Evolutionary conservation across 2,888 invertebrate species (phyloP), one percentile per base, ranked within the genome.

Genomic region (Lasioglossum marginatum): DNA sequence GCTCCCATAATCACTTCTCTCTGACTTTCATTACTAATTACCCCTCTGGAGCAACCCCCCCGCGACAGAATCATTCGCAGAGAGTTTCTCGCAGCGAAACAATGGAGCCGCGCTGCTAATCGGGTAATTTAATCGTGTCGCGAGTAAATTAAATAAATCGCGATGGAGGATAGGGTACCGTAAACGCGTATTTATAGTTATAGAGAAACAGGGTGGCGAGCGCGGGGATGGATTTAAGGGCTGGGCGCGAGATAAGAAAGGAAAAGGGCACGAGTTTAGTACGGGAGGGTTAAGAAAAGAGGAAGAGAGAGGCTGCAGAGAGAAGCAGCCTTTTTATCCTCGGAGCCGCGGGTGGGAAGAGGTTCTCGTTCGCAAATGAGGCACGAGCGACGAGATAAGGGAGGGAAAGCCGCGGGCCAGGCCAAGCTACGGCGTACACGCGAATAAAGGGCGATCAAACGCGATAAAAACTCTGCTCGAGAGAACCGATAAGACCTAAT

Each of bases 361-460:
- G 87, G 74, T 80, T 90, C 84, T 89, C 88, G 91, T 86, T 89
- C 88, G 89, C 90, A 92, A 92, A 91, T 92, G 91, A 91, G 91
- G 91, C 90, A 91, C 89, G 85, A 91, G 90, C 87, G 87, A 72
- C 79, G 87, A 90, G 92, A 92, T 91, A 92, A 92, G 91, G 81
- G 87, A 77, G 77, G 84, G 87, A 91, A 83, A 68, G 89, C 92
- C 89, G 87, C 86, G 88, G 90, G 90, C 87, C 85, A 90, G 82
- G 82, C 76, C 68, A 81, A 77, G 84, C 85, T 79, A 82, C 85
- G 79, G 77, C 85, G 84, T 87, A 87, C 73, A 91, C 86, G 86
- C 86, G 87, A 91, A 90, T 89, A 88, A 91, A 91, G 89, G 88
- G 88, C 89, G 91, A 92, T 92, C 89, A 91, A 89, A 90, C 86